Percentiles rank a stretch among this genome's conserved stretches.
Evolutionary conservation across 2,113 vertebrate species (phyloP).

Genomic region (Hydrolagus affinis): DNA sequence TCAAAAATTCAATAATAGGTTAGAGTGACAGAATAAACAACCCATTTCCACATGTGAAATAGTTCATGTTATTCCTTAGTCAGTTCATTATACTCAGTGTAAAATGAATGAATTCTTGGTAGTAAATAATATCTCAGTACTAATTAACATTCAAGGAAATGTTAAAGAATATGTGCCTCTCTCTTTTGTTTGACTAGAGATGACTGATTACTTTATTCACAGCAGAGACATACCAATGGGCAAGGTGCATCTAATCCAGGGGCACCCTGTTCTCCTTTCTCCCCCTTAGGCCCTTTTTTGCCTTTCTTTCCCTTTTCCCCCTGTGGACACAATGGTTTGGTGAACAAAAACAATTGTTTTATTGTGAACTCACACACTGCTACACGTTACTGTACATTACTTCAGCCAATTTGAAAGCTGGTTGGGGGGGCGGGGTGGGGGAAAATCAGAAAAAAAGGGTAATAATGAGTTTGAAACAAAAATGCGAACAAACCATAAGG

Average conservation of each 20-base stretch:
- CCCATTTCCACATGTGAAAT: neutral
- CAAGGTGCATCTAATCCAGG: conserved; percentile 99
- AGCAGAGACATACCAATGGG: conserved; percentile 92
- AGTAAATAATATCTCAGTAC: neutral
- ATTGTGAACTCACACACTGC: conserved; percentile 19
- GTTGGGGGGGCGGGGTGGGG: neutral
- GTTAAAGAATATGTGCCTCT: conserved; percentile 16
- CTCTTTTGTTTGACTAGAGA: conserved; percentile 35
- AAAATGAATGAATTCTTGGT: neutral
- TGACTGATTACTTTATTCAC: conserved; percentile 49
- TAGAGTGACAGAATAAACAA: neutral
- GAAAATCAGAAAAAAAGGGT: conserved; percentile 3
- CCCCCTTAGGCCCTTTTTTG: conserved; percentile 99
- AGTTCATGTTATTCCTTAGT: neutral
- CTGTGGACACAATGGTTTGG: conserved; percentile 91
- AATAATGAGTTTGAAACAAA: conserved; percentile 14
- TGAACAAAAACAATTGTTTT: conserved; percentile 59
- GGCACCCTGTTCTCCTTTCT: conserved; percentile 99
- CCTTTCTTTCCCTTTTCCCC: conserved; percentile 99
- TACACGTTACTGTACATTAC: conserved; percentile 25
- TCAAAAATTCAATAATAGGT: neutral
- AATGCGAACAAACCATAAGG: neutral
- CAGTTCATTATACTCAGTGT: neutral
- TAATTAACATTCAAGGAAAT: neutral
- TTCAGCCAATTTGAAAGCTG: conserved; percentile 15